These are phyloP conservation scores for Notarius quadriscutis DNA, from an alignment of 2,113 vertebrate species.

Conservation along the genomic window DNA sequence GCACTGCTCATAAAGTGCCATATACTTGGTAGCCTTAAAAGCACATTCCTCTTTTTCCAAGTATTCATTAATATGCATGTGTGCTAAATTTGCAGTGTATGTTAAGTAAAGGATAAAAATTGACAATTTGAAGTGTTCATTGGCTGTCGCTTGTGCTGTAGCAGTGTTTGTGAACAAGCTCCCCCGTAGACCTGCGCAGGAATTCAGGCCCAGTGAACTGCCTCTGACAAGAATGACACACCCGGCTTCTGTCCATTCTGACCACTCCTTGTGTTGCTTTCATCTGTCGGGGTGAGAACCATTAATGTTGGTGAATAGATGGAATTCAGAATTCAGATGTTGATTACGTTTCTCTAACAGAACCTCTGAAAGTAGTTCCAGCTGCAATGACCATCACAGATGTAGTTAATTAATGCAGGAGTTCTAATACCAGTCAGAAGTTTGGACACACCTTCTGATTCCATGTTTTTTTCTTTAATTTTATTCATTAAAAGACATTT, in stretches of 20 bases:
- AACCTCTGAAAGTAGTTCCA: not conserved
- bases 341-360: not conserved
- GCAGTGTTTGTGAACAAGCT: constrained; percentile 64
- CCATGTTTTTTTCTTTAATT: too few relatives aligned
- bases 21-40: not conserved
- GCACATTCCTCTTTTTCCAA: not conserved
- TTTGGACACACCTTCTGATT: too few relatives aligned
- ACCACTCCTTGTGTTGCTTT: constrained; percentile 59
- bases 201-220: constrained; percentile 61
- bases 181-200: constrained; percentile 52
- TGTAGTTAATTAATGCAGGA: too few relatives aligned
- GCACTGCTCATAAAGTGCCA: not conserved
- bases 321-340: not conserved
- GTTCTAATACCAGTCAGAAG: not conserved
- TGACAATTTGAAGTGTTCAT: not conserved
- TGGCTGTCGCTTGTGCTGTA: not conserved
- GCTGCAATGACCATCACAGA: not conserved
- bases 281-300: constrained; percentile 53
- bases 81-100: not conserved
- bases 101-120: not conserved
- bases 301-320: not conserved
- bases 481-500: too few relatives aligned
- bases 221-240: constrained; percentile 60
- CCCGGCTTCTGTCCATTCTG: constrained; percentile 54
- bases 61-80: not conserved